Evolutionary conservation across 2,888 invertebrate species (phyloP), one percentile per base, ranked within the genome.

Genomic region (Tenthredo notha): DNA sequence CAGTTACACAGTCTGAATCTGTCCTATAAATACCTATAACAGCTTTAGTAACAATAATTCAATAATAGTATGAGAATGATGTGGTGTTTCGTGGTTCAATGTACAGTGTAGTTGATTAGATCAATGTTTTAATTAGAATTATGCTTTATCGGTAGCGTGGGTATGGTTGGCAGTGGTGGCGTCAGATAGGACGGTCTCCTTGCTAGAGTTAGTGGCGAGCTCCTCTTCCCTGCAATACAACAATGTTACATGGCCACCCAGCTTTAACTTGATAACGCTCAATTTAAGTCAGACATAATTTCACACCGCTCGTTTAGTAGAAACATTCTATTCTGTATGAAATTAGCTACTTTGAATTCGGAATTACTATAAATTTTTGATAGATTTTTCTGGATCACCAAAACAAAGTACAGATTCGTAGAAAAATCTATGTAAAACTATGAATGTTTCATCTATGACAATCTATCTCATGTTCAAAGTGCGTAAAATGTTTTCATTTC

Each of bases 211-310:
- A 92, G 92, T 92, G 89, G 92, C 90, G 91, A 92, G 92, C 90
- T 92, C 93, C 90, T 93, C 92, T 90, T 92, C 92, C 93, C 93
- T 93, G 93, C 87, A 93, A 93, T 91, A 92, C 87, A 93, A 93
- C 87, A 93, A 92, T 87, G 90, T 92, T 91, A 91, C 91, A 90
- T 89, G 90, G 90, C 91, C 88, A 91, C 90, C 89, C 87, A 88
- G 89, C 89, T 89, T 88, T 61, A 77, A 77, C 84, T 84, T 77
- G 29, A 50, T 84, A 18, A 84, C 29, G 50, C 43, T 84, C 61
- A 54, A 58, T 54, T 54, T 37, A 58, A 43, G 33, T 70, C 65
- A 72, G 43, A 25, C 54, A 33, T 65, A 25, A 82, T 65, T 82
- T 82, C 82, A 40, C 82, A 65, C 82, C 82, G 58, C 65, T 82